Evolutionary conservation across 92 coral and sea anemone genomes (phyloP), one percentile per base, ranked within the genome.

Genomic region (Hydrozoanthus gracilis): DNA sequence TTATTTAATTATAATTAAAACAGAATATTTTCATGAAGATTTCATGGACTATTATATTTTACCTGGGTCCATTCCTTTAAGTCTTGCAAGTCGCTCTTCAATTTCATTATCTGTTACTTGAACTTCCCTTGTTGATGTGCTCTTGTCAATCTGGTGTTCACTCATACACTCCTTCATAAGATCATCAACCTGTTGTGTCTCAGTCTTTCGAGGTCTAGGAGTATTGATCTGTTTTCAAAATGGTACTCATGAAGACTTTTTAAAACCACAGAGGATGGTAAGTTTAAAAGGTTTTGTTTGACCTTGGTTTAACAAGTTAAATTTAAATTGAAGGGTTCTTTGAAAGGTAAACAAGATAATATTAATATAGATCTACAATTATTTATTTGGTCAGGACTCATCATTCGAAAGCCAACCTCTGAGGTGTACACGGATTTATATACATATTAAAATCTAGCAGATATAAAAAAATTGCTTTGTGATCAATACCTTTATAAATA

Each of bases 11-110:
- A 61, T 10, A 1, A 15, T 64, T n/a, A 64, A 16, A 60, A 4
- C 1, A 7, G 39, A 64, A 15, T 4, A 15, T 3, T 64, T 64
- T 15, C 0, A 64, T 8, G 3, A 64, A 64, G 7, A 15, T n/a
- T 10, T 15, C 6, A 5, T n/a, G 18, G 12, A 5, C 5, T n/a
- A 64, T 4, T 7, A 7, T 12, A 54, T 54, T 54, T 80, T 64
- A 94, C 98, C 89, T 86, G 98, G 95, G 82, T 97, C 95, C 51
- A 94, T 74, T 80, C 90, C 99, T 84, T 92, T 95, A 11, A 97
- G 92, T 76, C 80, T 93, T 44, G 96, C 98, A 52, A 97, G 95
- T 71, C 98, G 86, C 72, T 87, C 86, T 82, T 95, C 98, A 90
- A 97, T 97, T 10, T 92, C 98, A 52, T 86, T 83, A 61, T 92